phyloP scores from a whole-genome alignment of 30 jellyfish, hydroid and myxozoan species.

The Hydractinia symbiolongicarpus region DNA sequence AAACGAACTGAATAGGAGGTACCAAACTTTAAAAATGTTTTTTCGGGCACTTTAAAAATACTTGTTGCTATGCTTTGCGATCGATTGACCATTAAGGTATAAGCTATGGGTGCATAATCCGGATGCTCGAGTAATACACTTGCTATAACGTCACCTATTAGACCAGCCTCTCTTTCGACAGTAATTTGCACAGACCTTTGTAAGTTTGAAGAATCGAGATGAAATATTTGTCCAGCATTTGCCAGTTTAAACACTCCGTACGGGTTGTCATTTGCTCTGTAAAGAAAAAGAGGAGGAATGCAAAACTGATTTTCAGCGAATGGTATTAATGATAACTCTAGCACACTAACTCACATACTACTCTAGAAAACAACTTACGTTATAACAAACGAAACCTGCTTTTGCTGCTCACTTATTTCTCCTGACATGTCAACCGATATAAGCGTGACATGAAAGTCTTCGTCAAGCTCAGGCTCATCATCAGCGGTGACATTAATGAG shows the following conservation, averaged over 20 bases:
- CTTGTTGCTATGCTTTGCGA: neutral
- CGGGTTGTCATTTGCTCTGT: slow-evolving; percentile 88
- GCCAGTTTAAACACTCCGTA: slow-evolving; percentile 57
- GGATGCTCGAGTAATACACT: slow-evolving; percentile 9
- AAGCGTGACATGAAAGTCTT: slow-evolving; percentile 48
- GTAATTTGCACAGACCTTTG: slow-evolving; percentile 40
- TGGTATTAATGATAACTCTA: neutral
- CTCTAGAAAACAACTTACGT: slow-evolving; percentile 18
- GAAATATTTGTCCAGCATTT: slow-evolving; percentile 30
- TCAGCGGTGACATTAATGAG: slow-evolving; percentile 52
- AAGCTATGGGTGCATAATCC: neutral
- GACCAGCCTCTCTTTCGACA: slow-evolving; percentile 54
- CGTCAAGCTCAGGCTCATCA: slow-evolving; percentile 69
- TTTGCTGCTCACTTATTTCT: slow-evolving; percentile 42
- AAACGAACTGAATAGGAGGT: slow-evolving; percentile 7
- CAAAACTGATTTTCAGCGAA: no score
- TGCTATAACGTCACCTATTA: slow-evolving; percentile 42
- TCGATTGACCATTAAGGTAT: slow-evolving; percentile 7
- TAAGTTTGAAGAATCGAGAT: slow-evolving; percentile 19
- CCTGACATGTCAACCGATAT: slow-evolving; percentile 70
- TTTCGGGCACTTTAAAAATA: neutral
- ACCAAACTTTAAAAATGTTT: slow-evolving; percentile 1
- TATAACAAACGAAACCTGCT: neutral
- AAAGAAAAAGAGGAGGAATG: neutral
- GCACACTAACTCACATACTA: neutral